Conservation (phyloP, 2,888 invertebrate genomes). For the Cosmia trapezina region DNA sequence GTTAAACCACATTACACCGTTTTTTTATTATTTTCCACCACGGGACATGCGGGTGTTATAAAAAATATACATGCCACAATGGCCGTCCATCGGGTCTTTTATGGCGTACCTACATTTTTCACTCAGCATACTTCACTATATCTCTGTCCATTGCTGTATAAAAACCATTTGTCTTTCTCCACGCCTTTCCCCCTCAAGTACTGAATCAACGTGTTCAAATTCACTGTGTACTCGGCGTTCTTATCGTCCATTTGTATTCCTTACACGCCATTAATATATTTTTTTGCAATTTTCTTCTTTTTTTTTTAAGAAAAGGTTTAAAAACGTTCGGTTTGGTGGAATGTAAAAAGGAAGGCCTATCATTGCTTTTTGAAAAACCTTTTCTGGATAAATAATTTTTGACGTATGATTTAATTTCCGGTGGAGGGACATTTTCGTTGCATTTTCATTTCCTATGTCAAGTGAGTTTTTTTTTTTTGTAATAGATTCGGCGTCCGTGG, state of each 20-base stretch:
- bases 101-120: constrained; percentile 71
- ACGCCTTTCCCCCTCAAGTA: constrained; percentile 67
- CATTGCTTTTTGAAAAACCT: constrained; percentile 53
- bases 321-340: constrained; percentile 57
- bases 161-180: constrained; percentile 76
- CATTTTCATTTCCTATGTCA: constrained; percentile 64
- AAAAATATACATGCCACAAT: constrained; percentile 56
- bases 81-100: constrained; percentile 61
- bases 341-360: constrained; percentile 63
- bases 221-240: constrained; percentile 71
- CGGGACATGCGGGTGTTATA: constrained; percentile 49
- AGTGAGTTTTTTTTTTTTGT: constrained; percentile 57
- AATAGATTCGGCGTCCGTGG: constrained; percentile 94
- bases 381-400: constrained; percentile 63
- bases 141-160: constrained; percentile 73
- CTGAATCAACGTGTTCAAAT: constrained; percentile 76
- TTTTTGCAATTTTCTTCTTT: constrained; percentile 65
- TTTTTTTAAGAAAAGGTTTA: constrained; percentile 61
- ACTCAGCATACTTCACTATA: constrained; percentile 69
- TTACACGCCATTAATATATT: constrained; percentile 72
- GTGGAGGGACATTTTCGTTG: constrained; percentile 54
- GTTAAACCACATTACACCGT: constrained; percentile 38
- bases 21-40: constrained; percentile 53
- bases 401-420: constrained; percentile 70
- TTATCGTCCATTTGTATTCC: constrained; percentile 77